A percentile compares a stretch with the other conserved stretches of the same genome.
These are phyloP conservation scores for Rhinogobio ventralis DNA, from an alignment of 2,797 vertebrate genomes.

Conservation along the genomic window DNA sequence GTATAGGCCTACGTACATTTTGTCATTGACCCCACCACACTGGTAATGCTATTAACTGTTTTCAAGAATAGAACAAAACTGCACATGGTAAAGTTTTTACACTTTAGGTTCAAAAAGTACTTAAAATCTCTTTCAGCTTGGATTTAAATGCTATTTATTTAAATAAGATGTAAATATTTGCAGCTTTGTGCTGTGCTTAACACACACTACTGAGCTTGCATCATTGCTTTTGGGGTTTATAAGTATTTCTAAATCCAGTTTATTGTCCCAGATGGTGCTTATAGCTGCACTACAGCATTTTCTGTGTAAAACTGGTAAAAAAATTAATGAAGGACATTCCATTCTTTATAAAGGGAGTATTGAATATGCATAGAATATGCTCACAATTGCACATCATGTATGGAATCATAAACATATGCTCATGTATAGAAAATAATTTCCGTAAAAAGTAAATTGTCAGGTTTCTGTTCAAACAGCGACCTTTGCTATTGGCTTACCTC, in stretches of 20 bases:
- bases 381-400: slow-evolving; percentile 1
- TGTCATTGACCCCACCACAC: not conserved
- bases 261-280: slow-evolving; percentile 8
- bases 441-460: not conserved
- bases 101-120: not conserved
- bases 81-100: not conserved
- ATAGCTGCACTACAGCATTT: not conserved
- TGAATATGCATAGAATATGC: slow-evolving; percentile 19
- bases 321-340: not conserved
- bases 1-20: not conserved
- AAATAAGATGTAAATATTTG: slow-evolving; percentile 1
- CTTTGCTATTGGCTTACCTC: not conserved
- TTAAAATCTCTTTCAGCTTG: not conserved
- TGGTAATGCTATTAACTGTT: not conserved
- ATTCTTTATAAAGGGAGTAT: not conserved
- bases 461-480: not conserved
- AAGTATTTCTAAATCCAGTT: slow-evolving; percentile 1
- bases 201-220: not conserved
- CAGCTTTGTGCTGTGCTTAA: slow-evolving; percentile 22
- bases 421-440: slow-evolving; percentile 1
- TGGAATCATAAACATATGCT: not conserved
- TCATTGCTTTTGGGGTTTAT: slow-evolving; percentile 11
- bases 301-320: not conserved
- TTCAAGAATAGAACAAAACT: slow-evolving; percentile 4
- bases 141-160: slow-evolving; percentile 3